Percentiles rank a stretch among this genome's conserved stretches.
These are phyloP conservation scores for Sebastes goodei DNA, from an alignment of 2,797 vertebrate genomes.

Conservation along the genomic window DNA sequence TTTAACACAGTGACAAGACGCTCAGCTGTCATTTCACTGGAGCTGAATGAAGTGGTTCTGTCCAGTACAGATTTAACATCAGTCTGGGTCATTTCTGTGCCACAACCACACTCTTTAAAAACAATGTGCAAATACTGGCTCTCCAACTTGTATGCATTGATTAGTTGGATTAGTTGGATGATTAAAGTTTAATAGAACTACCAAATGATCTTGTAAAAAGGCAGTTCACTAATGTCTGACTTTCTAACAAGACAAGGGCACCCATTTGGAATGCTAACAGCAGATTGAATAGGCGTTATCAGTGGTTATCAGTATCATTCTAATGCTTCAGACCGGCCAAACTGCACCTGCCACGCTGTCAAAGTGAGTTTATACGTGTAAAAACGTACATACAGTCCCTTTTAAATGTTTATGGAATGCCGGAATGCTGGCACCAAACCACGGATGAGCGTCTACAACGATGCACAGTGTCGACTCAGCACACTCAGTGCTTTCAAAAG, in stretches of 20 bases:
- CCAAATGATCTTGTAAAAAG: not conserved
- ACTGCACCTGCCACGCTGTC: too few relatives aligned
- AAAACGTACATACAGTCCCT: too few relatives aligned
- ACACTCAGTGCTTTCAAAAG: too few relatives aligned
- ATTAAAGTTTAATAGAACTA: not conserved
- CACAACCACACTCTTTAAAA: not conserved
- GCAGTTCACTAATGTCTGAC: not conserved
- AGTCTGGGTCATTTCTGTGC: not conserved
- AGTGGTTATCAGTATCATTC: too few relatives aligned
- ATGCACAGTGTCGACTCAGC: too few relatives aligned
- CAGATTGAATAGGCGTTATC: too few relatives aligned
- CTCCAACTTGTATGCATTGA: not conserved
- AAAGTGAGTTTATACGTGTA: too few relatives aligned
- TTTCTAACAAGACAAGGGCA: not conserved
- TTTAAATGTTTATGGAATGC: too few relatives aligned
- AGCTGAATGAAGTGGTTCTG: not conserved
- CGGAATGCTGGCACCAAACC: too few relatives aligned
- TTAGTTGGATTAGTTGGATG: not conserved
- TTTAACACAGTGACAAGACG: conserved; percentile 20
- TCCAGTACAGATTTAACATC: not conserved
- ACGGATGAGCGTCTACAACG: too few relatives aligned
- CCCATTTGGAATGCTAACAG: not conserved
- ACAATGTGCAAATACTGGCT: not conserved
- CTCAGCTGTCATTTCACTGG: not conserved
- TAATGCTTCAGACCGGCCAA: too few relatives aligned